Percentiles rank a stretch among this genome's conserved stretches.
Conservation (phyloP, 2,797 vertebrate species). For the Pelochelys cantorii region DNA sequence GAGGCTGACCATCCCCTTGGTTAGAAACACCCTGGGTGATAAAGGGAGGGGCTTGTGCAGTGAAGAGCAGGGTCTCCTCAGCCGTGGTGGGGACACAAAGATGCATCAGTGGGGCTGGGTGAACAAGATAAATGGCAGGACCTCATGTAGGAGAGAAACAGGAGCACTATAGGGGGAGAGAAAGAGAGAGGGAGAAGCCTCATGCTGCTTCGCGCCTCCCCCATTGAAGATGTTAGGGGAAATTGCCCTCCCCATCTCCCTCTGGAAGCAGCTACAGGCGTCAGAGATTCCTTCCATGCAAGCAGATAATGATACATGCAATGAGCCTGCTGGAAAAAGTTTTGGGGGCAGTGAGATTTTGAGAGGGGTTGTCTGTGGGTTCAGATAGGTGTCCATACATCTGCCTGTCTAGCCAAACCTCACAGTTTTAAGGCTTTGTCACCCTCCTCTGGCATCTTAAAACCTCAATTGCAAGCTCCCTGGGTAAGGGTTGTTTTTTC, state of each 20-base stretch:
- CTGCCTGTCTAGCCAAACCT: background rate
- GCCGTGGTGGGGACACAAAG: background rate
- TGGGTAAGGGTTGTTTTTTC: background rate
- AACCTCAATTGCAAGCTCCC: background rate
- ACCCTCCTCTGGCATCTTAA: fast-evolving
- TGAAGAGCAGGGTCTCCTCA: background rate
- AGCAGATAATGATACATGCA: fast-evolving
- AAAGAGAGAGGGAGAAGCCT: background rate
- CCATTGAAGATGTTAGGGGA: background rate
- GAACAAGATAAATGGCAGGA: background rate
- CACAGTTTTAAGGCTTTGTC: background rate
- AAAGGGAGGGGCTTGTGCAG: background rate
- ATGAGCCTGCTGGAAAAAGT: background rate
- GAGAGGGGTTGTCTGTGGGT: background rate
- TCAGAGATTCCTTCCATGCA: background rate
- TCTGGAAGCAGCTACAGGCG: background rate
- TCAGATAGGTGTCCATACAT: background rate
- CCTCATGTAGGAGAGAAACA: background rate
- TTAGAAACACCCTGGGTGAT: background rate
- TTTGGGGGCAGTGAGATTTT: background rate
- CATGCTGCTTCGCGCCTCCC: background rate
- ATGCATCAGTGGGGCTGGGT: background rate
- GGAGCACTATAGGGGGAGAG: background rate
- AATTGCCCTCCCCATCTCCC: background rate
- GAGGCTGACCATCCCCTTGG: background rate